Base-by-base conservation (phyloP, 2,888 invertebrate species). In the Tetragonisca angustula region DNA sequence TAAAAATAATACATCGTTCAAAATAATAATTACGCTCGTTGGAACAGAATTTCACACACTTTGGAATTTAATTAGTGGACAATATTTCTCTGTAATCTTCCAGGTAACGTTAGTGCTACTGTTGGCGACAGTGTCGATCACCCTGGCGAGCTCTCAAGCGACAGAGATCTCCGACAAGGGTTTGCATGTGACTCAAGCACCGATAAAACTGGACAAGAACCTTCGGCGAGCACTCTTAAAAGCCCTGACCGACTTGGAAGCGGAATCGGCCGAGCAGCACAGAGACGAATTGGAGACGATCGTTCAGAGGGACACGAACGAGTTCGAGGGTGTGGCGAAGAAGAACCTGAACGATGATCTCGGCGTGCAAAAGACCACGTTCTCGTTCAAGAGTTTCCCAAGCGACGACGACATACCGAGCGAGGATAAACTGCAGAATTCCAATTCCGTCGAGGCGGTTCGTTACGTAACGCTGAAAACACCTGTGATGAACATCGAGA, bases 211-310 rank as follows among this genome's bases (percentile, higher is more conserved):
- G 77, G 97, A 97, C 93, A 96, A 97, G 67, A 97, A 96, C 85
- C 96, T 98, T 54, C 95, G 97, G 24, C 96, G 96, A 94, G 98
- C 97, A 0, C 94, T 98, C 64, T 95, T 98, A 9, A 96, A 96
- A 94, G 98, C 97, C 19, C 95, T 98, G 6, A 96, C 96, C 73
- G 97, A 97, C 91, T 95, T 98, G 71, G 97, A 98, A 94, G 96
- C 96, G 85, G 96, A 96, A 24, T 95, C 95, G 5, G 95, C 95
- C 71, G 92, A 94, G 27, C 95, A 95, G 32, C 83, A 84, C 65
- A 86, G 95, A 71, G 94, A 95, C 73, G 94, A 95, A 15, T 68
- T 80, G 0, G 95, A 96, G 2, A 52, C 65, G 11, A 56, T 76
- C 17, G 24, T 90, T 15, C 95, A 95, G 85, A 95, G 95, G 74